These are phyloP conservation scores for Xanthostigma xanthostigma DNA, from an alignment of 2,888 invertebrate species.

Conservation along the genomic window DNA sequence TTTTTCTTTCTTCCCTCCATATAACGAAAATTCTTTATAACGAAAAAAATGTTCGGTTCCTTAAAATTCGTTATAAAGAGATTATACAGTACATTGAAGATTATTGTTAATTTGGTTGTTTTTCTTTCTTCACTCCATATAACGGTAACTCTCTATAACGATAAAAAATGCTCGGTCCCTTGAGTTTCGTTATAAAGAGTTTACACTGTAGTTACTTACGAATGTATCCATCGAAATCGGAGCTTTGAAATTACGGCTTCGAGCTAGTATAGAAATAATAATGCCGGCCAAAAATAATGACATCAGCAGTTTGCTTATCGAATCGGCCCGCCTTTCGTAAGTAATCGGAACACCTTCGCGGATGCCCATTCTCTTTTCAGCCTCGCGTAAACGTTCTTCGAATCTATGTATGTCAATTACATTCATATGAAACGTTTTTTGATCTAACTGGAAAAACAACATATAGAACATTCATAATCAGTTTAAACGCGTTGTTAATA, in stretches of 20 bases:
- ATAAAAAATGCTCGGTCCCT: too few species aligned
- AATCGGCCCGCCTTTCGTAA: slow-evolving; percentile 66
- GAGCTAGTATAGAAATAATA: slow-evolving; percentile 49
- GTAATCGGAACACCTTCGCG: slow-evolving; percentile 68
- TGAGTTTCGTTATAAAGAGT: too few species aligned
- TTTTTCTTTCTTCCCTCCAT: too few species aligned
- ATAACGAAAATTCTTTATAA: too few species aligned
- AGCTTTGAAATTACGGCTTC: slow-evolving; percentile 47
- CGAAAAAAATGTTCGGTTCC: too few species aligned
- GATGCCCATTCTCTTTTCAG: slow-evolving; percentile 69
- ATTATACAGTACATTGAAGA: too few species aligned
- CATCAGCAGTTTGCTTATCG: slow-evolving; percentile 53
- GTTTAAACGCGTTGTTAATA: too few species aligned
- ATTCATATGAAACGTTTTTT: slow-evolving; percentile 67
- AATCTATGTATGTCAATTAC: slow-evolving; percentile 72
- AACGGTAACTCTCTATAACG: too few species aligned
- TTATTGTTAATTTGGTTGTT: too few species aligned
- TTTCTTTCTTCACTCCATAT: too few species aligned
- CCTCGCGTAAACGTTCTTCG: slow-evolving; percentile 78
- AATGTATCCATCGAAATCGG: slow-evolving; percentile 65
- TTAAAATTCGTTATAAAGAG: too few species aligned
- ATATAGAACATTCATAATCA: too few species aligned
- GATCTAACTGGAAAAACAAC: slow-evolving; percentile 35
- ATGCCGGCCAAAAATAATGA: slow-evolving; percentile 52
- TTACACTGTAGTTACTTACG: slow-evolving; percentile 52